Percentiles rank a stretch among this genome's conserved stretches.
These are phyloP conservation scores for Burhinus bistriatus DNA, from an alignment of 2,113 vertebrate genomes.

Conservation along the genomic window DNA sequence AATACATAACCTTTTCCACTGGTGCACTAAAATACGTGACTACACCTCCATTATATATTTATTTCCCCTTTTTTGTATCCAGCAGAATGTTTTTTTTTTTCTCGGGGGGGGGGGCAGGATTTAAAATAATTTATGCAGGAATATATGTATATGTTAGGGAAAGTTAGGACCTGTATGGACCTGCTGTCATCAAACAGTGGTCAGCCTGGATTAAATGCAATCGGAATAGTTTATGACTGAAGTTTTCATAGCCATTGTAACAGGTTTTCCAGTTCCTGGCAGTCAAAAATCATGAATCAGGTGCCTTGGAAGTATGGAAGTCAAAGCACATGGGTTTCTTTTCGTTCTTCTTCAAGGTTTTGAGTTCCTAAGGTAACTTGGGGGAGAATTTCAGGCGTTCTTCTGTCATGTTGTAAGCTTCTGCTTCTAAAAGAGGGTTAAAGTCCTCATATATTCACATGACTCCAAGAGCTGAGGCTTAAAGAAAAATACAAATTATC, in stretches of 20 bases:
- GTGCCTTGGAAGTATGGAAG: not conserved
- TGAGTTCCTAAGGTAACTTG: not conserved
- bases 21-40: fast-evolving
- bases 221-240: not conserved
- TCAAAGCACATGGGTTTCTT: not conserved
- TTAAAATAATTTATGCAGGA: not conserved
- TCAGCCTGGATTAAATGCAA: not conserved
- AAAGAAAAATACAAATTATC: not conserved
- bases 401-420: not conserved
- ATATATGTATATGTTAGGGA: not conserved
- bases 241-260: not conserved
- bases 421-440: not conserved
- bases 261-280: not conserved
- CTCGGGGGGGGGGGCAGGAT: fast-evolving
- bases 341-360: not conserved
- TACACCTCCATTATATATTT: not conserved
- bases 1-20: not conserved
- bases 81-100: not conserved
- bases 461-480: not conserved
- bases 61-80: not conserved
- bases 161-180: not conserved
- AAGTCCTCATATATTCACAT: not conserved
- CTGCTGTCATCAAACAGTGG: not conserved
- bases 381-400: not conserved
- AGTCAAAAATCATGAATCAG: not conserved